phyloP scores from a whole-genome alignment of 92 coral and sea anemone genomes.

The Parazoanthus swiftii region DNA sequence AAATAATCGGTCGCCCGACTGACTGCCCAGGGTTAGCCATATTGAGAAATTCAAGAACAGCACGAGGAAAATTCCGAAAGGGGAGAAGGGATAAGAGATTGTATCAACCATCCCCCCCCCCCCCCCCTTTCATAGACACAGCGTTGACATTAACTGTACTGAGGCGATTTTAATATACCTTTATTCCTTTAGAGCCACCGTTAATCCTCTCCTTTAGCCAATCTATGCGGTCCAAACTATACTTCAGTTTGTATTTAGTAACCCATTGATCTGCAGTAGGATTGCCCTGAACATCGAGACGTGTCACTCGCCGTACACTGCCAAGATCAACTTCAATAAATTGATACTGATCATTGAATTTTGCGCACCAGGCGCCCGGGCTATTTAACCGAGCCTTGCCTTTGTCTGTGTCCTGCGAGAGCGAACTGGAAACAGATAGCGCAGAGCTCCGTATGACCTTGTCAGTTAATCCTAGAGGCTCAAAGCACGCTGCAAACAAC shows the following conservation, averaged over 20 bases:
- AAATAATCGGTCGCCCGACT: no score
- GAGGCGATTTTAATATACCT: background rate
- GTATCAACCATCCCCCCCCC: no score
- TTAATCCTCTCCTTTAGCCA: conserved; percentile 12
- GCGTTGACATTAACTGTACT: background rate
- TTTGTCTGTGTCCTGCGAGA: background rate
- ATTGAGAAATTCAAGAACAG: no score
- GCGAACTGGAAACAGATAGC: background rate
- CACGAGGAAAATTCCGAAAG: no score
- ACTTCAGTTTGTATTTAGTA: background rate
- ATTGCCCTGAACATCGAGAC: conserved; percentile 23
- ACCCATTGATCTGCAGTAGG: conserved; percentile 29
- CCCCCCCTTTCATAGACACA: no score
- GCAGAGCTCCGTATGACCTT: background rate
- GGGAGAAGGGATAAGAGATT: no score
- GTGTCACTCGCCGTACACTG: background rate
- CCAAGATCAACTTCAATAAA: conserved; percentile 19
- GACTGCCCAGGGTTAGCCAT: no score
- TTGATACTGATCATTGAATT: background rate
- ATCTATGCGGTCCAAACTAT: background rate
- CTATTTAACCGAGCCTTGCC: conserved; percentile 8
- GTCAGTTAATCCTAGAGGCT: background rate
- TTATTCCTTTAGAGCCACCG: background rate
- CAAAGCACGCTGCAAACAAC: conserved; percentile 15
- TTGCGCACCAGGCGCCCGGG: conserved; percentile 11